These are phyloP conservation scores for Vanacampus margaritifer DNA, from an alignment of 2,113 vertebrate genomes.

Conservation along the genomic window DNA sequence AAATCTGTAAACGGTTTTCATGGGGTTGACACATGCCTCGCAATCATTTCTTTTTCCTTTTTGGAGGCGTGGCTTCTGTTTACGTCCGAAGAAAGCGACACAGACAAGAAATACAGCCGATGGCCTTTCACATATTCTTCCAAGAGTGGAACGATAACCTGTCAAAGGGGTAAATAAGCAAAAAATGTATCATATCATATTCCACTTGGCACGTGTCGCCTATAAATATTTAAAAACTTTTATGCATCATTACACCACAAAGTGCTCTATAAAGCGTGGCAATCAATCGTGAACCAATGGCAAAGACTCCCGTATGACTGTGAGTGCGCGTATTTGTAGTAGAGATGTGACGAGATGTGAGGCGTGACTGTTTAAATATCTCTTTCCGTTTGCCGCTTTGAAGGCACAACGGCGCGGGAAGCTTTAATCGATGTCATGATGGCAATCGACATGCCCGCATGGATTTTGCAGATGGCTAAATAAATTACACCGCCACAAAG, in stretches of 20 bases:
- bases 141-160: constrained; percentile 90
- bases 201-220: too few relatives aligned
- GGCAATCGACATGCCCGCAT: constrained; percentile 54
- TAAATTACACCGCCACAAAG: constrained; percentile 51
- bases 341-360: neutral
- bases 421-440: constrained; percentile 62
- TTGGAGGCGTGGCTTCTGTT: constrained; percentile 83
- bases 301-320: neutral
- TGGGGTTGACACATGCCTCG: constrained; percentile 73
- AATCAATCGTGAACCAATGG: neutral
- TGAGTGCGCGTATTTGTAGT: neutral
- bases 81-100: constrained; percentile 74
- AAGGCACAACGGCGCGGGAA: constrained; percentile 53
- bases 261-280: too few relatives aligned
- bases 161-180: constrained; percentile 21
- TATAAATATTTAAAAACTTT: too few relatives aligned
- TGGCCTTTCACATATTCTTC: constrained; percentile 93
- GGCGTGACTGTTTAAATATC: constrained; percentile 40
- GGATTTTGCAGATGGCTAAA: constrained; percentile 55
- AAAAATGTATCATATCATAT: neutral
- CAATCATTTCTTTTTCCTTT: constrained; percentile 94
- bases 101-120: constrained; percentile 83
- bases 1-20: neutral
- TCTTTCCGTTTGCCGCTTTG: constrained; percentile 33
- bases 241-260: too few relatives aligned